phyloP scores from a whole-genome alignment of 2,888 invertebrate species.

The Spodoptera exigua region DNA sequence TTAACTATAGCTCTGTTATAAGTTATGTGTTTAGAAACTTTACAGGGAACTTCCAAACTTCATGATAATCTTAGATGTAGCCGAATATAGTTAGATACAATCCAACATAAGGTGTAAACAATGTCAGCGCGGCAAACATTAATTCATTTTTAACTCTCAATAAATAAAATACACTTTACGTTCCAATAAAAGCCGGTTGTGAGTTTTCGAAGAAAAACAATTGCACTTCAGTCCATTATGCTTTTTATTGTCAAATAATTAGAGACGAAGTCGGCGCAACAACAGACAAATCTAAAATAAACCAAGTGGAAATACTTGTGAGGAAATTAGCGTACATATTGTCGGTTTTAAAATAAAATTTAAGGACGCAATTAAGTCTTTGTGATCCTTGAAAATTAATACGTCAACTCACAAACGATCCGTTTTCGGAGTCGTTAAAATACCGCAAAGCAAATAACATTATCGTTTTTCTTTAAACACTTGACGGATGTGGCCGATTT shows the following conservation, averaged over 20 bases:
- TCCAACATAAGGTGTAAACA: slow-evolving; percentile 27
- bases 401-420: slow-evolving; percentile 72
- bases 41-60: slow-evolving; percentile 14
- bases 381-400: slow-evolving; percentile 83
- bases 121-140: slow-evolving; percentile 42
- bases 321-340: slow-evolving; percentile 74
- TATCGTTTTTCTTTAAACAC: slow-evolving; percentile 65
- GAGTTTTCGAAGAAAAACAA: slow-evolving; percentile 72
- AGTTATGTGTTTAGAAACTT: slow-evolving; percentile 14
- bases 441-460: slow-evolving; percentile 78
- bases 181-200: slow-evolving; percentile 73
- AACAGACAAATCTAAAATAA: slow-evolving; percentile 72
- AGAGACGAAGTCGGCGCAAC: slow-evolving; percentile 71
- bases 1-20: slow-evolving; percentile 33
- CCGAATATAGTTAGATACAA: slow-evolving; percentile 7
- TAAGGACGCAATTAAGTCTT: slow-evolving; percentile 83
- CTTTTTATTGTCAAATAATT: slow-evolving; percentile 80
- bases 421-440: slow-evolving; percentile 77
- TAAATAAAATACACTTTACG: slow-evolving; percentile 81
- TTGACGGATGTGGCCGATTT: slow-evolving; percentile 61
- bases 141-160: slow-evolving; percentile 77
- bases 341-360: slow-evolving; percentile 85
- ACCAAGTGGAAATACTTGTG: slow-evolving; percentile 56
- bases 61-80: slow-evolving; percentile 16
- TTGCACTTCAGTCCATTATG: slow-evolving; percentile 72